These are phyloP conservation scores for Leuciscus idus DNA, from an alignment of 2,113 vertebrate species.

Conservation along the genomic window DNA sequence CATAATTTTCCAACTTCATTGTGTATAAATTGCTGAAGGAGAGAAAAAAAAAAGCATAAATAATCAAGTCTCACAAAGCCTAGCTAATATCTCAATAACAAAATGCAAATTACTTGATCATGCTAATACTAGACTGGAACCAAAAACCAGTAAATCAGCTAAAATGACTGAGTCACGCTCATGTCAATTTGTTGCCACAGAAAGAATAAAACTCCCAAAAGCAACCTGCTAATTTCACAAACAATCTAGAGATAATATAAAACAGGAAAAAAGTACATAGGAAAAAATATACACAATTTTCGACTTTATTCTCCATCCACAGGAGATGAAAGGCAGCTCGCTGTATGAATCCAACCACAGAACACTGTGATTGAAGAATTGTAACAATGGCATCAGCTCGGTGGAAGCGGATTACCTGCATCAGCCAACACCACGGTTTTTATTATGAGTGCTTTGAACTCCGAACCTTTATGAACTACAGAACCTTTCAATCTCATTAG, in stretches of 20 bases:
- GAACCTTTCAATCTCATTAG: slow-evolving; percentile 35
- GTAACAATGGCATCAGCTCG: slow-evolving; percentile 38
- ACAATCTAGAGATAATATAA: slow-evolving; percentile 2
- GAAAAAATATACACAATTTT: slow-evolving; percentile 7
- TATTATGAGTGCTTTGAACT: slow-evolving; percentile 46
- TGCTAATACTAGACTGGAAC: slow-evolving; percentile 4
- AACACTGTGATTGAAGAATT: slow-evolving; percentile 49
- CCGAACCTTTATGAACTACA: slow-evolving; percentile 43
- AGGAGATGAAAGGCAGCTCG: slow-evolving; percentile 26
- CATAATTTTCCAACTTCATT: background rate
- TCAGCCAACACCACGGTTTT: background rate
- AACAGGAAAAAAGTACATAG: background rate
- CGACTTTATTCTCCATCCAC: background rate
- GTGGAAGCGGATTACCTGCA: slow-evolving; percentile 40
- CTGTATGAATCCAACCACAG: slow-evolving; percentile 60
- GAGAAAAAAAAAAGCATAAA: slow-evolving; percentile 1
- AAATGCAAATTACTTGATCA: background rate
- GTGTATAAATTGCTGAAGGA: background rate
- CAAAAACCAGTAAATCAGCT: background rate
- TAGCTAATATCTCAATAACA: slow-evolving; percentile 3
- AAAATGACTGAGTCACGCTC: background rate
- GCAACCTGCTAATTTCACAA: background rate
- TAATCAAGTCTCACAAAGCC: background rate
- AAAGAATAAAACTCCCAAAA: background rate
- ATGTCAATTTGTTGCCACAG: background rate